Percentiles rank a stretch among this genome's conserved stretches.
phyloP scores from a whole-genome alignment of 1,140 invertebrate species.

The Gyrodactylus salaris region DNA sequence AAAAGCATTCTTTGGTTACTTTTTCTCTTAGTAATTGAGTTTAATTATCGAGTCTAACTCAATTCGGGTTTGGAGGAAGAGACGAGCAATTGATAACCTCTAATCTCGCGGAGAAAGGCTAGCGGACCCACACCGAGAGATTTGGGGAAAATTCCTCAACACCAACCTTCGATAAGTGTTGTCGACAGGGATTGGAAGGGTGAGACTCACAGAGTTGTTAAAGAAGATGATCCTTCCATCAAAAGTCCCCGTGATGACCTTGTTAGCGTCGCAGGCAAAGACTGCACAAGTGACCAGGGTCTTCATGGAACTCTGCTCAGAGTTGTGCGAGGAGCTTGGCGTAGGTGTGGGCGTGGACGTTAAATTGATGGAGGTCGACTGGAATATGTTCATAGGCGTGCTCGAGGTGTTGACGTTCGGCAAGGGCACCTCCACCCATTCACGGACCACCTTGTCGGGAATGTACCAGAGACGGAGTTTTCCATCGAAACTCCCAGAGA shows the following conservation, averaged over 20 bases:
- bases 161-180: too few species aligned
- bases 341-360: neutral
- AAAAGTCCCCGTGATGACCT: conserved; percentile 49
- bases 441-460: conserved; percentile 58
- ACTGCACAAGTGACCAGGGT: neutral
- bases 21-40: too few species aligned
- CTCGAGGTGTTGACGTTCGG: neutral
- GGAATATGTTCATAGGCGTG: neutral
- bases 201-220: conserved; percentile 36
- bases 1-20: too few species aligned
- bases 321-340: neutral
- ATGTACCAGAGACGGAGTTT: conserved; percentile 94
- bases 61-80: too few species aligned
- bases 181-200: neutral
- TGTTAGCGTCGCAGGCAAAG: neutral
- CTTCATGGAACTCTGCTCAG: neutral
- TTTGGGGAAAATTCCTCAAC: too few species aligned
- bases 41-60: too few species aligned
- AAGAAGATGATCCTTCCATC: conserved; percentile 92
- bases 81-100: too few species aligned
- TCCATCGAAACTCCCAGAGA: conserved; percentile 69
- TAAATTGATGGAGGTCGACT: neutral
- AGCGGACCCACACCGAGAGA: too few species aligned
- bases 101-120: too few species aligned
- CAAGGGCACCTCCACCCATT: neutral